Evolutionary conservation across 2,797 vertebrate genomes (phyloP).

Genomic region (Eulemur coronatus): DNA sequence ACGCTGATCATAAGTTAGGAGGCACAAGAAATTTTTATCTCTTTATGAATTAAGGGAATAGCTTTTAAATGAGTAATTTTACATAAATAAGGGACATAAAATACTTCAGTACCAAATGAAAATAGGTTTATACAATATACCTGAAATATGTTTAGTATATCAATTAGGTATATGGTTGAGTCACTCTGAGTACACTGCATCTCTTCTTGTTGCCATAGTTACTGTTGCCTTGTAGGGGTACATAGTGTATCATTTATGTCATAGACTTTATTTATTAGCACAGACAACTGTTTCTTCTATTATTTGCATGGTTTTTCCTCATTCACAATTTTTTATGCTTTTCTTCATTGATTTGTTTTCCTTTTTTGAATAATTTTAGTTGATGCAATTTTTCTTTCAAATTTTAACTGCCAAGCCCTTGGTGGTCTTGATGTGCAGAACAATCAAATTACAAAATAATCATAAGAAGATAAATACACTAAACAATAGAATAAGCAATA

Average conservation of each 20-base stretch:
- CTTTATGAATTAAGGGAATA: conserved; percentile 22
- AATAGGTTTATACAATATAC: neutral
- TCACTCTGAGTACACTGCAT: conserved; percentile 42
- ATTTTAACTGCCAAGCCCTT: neutral
- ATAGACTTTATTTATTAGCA: conserved; percentile 74
- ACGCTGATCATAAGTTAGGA: neutral
- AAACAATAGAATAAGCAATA: conserved; percentile 8
- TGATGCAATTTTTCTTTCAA: conserved; percentile 35
- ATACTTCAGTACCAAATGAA: neutral
- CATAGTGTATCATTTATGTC: conserved; percentile 70
- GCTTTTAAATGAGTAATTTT: conserved; percentile 43
- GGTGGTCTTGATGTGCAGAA: neutral
- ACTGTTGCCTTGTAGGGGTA: conserved; percentile 71
- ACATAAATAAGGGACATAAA: conserved; percentile 11
- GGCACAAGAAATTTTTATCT: neutral
- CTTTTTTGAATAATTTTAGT: conserved; percentile 50
- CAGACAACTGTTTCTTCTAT: conserved; percentile 73
- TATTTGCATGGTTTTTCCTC: conserved; percentile 75
- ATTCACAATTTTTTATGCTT: conserved; percentile 52
- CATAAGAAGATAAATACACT: neutral
- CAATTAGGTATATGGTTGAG: conserved; percentile 48
- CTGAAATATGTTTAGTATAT: conserved; percentile 29
- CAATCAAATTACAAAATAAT: conserved; percentile 37
- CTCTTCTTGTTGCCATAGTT: conserved; percentile 80
- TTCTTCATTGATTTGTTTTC: neutral